A percentile compares a stretch with the other conserved stretches of the same genome.
Conservation (phyloP, 2,797 vertebrate species). For the Characodon lateralis region DNA sequence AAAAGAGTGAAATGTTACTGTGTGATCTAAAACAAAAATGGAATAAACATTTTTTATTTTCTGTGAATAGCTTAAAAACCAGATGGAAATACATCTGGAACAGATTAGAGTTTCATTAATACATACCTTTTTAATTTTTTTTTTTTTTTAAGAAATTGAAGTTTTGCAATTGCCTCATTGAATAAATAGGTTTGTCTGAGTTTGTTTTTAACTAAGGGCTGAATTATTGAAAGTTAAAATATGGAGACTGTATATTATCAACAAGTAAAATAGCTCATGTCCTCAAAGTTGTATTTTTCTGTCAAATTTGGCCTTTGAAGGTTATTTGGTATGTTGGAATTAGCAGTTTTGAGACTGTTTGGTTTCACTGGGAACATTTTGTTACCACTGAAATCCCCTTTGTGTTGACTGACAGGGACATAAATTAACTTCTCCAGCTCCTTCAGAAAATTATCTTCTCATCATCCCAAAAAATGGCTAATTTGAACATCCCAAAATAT, state of each 20-base stretch:
- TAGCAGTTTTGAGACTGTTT: slow-evolving; percentile 49
- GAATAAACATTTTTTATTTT: neutral
- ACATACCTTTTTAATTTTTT: neutral
- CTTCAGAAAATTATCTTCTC: slow-evolving; percentile 34
- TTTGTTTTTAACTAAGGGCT: neutral
- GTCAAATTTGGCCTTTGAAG: slow-evolving; percentile 42
- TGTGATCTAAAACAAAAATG: neutral
- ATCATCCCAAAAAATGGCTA: slow-evolving; percentile 12
- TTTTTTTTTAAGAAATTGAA: neutral
- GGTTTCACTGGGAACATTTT: slow-evolving; percentile 63
- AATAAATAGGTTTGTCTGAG: neutral
- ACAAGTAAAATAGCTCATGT: slow-evolving; percentile 10
- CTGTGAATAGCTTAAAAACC: neutral
- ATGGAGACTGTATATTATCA: neutral
- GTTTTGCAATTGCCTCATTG: neutral
- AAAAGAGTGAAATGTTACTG: neutral
- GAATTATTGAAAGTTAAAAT: neutral
- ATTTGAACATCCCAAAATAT: slow-evolving; percentile 53
- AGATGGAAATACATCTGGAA: neutral
- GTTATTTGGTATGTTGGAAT: slow-evolving; percentile 59
- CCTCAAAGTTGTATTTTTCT: slow-evolving; percentile 37
- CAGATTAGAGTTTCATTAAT: neutral
- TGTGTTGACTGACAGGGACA: slow-evolving; percentile 59
- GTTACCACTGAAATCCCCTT: slow-evolving; percentile 57
- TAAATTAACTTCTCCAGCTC: slow-evolving; percentile 37